Conservation (phyloP, 2,888 invertebrate genomes). For the Galeopsomyia nigrocyanea region DNA sequence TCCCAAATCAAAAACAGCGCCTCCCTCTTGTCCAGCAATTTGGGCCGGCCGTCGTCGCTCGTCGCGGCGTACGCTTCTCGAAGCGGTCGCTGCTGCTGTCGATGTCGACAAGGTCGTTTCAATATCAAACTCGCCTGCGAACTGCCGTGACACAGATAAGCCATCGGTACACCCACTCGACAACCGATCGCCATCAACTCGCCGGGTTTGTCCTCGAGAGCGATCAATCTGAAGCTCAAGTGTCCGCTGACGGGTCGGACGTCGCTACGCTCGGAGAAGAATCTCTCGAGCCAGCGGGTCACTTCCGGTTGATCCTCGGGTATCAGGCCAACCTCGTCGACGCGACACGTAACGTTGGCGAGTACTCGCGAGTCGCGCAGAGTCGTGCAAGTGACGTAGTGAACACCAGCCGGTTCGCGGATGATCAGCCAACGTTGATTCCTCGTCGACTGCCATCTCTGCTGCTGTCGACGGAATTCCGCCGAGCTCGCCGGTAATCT, state of each 20-base stretch:
- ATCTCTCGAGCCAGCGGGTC: constrained; percentile 76
- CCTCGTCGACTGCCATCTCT: constrained; percentile 73
- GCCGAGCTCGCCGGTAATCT: constrained; percentile 76
- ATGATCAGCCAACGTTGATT: constrained; percentile 82
- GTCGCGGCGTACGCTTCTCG: too few relatives aligned
- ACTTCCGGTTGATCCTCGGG: constrained; percentile 76
- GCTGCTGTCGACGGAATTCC: constrained; percentile 76
- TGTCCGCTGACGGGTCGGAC: constrained; percentile 82
- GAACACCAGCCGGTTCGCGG: constrained; percentile 79
- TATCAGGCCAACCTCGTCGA: constrained; percentile 80
- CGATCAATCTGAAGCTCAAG: constrained; percentile 82
- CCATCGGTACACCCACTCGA: constrained; percentile 83
- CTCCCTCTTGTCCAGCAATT: constrained; percentile 75
- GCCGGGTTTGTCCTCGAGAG: constrained; percentile 72
- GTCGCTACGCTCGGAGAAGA: constrained; percentile 72
- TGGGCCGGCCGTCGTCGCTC: constrained; percentile 61
- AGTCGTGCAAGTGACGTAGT: constrained; percentile 86
- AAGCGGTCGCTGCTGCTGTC: constrained; percentile 58
- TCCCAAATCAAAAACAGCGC: constrained; percentile 88
- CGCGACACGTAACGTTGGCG: constrained; percentile 84
- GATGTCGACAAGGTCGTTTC: constrained; percentile 73
- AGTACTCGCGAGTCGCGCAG: constrained; percentile 83
- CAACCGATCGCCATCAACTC: constrained; percentile 77
- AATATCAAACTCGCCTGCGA: constrained; percentile 77
- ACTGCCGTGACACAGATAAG: constrained; percentile 84